phyloP scores from a whole-genome alignment of 2,888 invertebrate species.

The Agrochola lychnidis region DNA sequence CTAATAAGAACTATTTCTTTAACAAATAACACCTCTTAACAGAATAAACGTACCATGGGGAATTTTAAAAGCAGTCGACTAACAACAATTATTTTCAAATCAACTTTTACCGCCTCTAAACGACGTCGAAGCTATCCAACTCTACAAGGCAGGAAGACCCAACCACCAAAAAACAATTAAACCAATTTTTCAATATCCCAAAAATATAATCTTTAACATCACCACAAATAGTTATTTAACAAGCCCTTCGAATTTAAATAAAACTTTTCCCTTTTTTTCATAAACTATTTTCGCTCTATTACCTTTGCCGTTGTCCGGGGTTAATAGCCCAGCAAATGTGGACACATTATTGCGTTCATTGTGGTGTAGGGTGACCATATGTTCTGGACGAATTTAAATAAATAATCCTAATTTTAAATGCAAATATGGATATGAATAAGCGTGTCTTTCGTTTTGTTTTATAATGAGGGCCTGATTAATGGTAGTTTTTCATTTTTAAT shows the following conservation, averaged over 20 bases:
- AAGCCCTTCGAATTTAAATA: slow-evolving; percentile 52
- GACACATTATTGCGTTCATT: slow-evolving; percentile 74
- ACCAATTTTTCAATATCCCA: slow-evolving; percentile 51
- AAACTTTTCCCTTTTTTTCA: slow-evolving; percentile 55
- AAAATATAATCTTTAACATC: slow-evolving; percentile 48
- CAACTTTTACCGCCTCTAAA: too few species aligned
- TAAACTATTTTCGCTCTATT: slow-evolving; percentile 72
- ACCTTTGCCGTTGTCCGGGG: slow-evolving; percentile 73
- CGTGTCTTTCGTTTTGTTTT: slow-evolving; percentile 19
- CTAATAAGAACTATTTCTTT: too few species aligned
- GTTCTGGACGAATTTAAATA: slow-evolving; percentile 43
- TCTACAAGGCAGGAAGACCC: too few species aligned
- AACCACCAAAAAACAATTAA: slow-evolving; percentile 41
- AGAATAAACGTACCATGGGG: too few species aligned
- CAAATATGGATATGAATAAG: slow-evolving; percentile 44
- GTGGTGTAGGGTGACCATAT: slow-evolving; percentile 75
- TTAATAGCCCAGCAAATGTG: slow-evolving; percentile 85
- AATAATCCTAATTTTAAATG: slow-evolving; percentile 56
- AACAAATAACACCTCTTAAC: too few species aligned
- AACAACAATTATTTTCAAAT: too few species aligned
- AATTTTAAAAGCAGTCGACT: too few species aligned
- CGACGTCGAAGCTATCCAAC: too few species aligned
- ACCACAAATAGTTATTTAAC: slow-evolving; percentile 65
- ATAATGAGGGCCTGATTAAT: slow-evolving; percentile 51
- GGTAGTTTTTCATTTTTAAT: slow-evolving; percentile 33